Base-by-base conservation (phyloP, 2,888 invertebrate genomes). In the Drosophila kokeensis region DNA sequence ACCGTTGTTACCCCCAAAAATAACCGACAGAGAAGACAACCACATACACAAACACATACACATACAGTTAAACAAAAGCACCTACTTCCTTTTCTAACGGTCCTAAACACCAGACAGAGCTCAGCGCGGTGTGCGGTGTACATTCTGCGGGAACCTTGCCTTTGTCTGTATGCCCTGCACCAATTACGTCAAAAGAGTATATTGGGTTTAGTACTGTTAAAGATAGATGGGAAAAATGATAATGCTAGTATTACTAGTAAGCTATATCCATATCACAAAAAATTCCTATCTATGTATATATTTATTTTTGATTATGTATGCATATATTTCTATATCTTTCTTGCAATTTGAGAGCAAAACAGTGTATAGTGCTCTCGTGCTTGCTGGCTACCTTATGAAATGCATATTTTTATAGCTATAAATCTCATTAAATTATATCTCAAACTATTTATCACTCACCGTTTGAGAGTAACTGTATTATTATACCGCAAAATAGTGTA, bases 71-170 rank as follows among this genome's bases (percentile, higher is more conserved):
- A 45, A 15, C 1, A 69, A 66, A 69, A 74, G 80, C 83, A 82
- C 87, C 81, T 86, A 89, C 85, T 89, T 86, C 86, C 86, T 89
- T 84, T 85, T 84, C 66, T 71, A 59, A 75, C 55, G 73, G 64
- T 68, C 69, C 69, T 57, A 50, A 34, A 67, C 66, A 66, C 80
- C 86, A 87, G 88, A 89, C 87, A 76, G 89, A 49, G 48, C 72
- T 24, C 30, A 58, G 69, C 40, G 82, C 58, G 80, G 59, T 10
- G 30, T 29, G 71, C 62, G 66, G 81, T 50, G 5, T 29, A 32
- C n/a, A 29, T 48, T 40, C 21, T 58, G 81, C 27, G 36, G 57
- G 40, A 69, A 55, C 71, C 64, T 76, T 69, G 53, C 54, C 34
- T 50, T 70, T 68, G 11, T 64, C 52, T 60, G 36, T 58, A 50